Base-by-base conservation (phyloP, 2,113 vertebrate species). In the Leuciscus idus region DNA sequence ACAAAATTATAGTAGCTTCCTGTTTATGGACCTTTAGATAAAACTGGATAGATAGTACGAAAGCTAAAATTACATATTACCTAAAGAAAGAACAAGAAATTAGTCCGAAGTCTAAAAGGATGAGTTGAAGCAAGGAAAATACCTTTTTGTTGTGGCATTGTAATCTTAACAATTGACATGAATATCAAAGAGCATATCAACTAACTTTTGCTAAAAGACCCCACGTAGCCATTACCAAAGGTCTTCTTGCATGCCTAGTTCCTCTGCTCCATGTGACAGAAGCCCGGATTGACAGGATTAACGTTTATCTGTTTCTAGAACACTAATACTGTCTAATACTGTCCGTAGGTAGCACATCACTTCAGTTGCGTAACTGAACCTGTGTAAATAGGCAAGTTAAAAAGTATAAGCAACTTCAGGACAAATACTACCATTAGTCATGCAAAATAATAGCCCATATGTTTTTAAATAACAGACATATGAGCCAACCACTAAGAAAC, bases 271-370 rank as follows among this genome's bases (percentile, higher is more conserved):
- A 59, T 26, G 48, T 70, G 73, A 82, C 64, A 50, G 59, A 84
- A 64, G 87, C 39, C 81, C 66, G 81, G 84, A 88, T 84, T 90
- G 39, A 39, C 4, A 75, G 19, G 55, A 81, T 91, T 90, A 66
- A 91, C 89, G 86, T 86, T 87, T 70, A 87, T 91, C 83, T 89
- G 83, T 89, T 88, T 92, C 85, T 92, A 89, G 89, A 89, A 89
- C 73, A 79, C 50, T 52, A 52, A 52, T 52, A 52, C 61, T 90
- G 90, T 64, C 87, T 88, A 89, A 88, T 91, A 84, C 88, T 62
- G 17, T 33, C 21, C 26, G 28, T 30, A 28, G 7, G 7, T 21
- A 39, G n/a, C 23, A 23, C 39, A 50, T 50, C 3, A 75, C 23
- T 75, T 13, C 26, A 73, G 70, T 73, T 73, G 70, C 6, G 13